Evolutionary conservation across 2,797 vertebrate species (phyloP).

Genomic region (Acanthiza pusilla): DNA sequence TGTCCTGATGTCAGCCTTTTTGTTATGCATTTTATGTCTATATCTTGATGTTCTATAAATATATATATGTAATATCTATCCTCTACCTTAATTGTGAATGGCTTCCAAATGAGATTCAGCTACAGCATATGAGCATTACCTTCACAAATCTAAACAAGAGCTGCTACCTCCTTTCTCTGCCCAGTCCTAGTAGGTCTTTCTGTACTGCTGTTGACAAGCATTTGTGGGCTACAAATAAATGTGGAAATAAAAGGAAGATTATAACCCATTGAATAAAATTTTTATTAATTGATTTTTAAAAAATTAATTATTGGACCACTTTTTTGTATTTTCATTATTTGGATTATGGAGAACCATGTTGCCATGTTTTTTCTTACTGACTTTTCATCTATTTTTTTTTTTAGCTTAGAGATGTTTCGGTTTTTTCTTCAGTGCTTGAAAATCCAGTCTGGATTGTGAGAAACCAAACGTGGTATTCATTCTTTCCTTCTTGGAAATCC

Average conservation of each 20-base stretch:
- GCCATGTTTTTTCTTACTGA: background rate
- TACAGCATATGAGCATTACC: background rate
- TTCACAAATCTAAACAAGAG: background rate
- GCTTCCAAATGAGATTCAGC: background rate
- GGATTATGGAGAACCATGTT: background rate
- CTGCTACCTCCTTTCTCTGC: background rate
- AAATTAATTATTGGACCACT: background rate
- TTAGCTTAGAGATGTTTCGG: background rate
- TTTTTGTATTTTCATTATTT: background rate
- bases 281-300: background rate
- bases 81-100: background rate
- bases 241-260: background rate
- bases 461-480: background rate
- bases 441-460: background rate
- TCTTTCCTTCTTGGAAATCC: background rate
- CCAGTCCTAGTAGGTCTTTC: background rate
- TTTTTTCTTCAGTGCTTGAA: background rate
- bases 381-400: background rate
- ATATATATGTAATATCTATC: background rate
- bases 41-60: background rate
- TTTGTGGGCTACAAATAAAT: background rate
- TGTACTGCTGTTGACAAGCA: background rate
- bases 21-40: constrained; percentile 4
- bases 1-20: constrained; percentile 46
- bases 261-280: background rate